Conservation (phyloP, 2,113 vertebrate genomes). For the Orycteropus afer region DNA sequence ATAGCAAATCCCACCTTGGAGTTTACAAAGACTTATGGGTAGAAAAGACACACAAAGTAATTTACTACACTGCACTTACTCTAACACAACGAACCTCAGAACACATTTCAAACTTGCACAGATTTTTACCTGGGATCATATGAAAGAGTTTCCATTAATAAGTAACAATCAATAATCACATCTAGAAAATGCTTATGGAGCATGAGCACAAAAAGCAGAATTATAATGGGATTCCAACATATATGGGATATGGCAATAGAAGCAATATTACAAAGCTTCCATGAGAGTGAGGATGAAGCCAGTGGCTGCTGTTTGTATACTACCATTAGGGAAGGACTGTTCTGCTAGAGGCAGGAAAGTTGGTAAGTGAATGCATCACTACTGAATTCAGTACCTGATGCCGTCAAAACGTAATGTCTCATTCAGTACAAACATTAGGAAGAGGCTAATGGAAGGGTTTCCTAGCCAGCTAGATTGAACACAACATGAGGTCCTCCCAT, state of each 20-base stretch:
- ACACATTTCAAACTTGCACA: conserved; percentile 39
- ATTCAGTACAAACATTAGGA: conserved; percentile 76
- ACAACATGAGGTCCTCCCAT: conserved; percentile 71
- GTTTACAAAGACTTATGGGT: too few species aligned
- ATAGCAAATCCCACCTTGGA: too few species aligned
- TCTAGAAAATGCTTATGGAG: conserved; percentile 58
- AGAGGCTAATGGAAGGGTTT: conserved; percentile 66
- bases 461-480: conserved; percentile 68
- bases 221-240: conserved; percentile 36
- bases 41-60: too few species aligned
- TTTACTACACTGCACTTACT: too few species aligned
- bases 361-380: conserved; percentile 74
- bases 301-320: conserved; percentile 61
- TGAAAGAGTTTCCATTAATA: conserved; percentile 48
- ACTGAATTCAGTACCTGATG: conserved; percentile 70
- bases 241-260: conserved; percentile 31
- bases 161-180: conserved; percentile 63
- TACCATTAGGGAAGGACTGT: conserved; percentile 67
- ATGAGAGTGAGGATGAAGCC: conserved; percentile 54
- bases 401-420: conserved; percentile 75
- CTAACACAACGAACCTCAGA: conserved; percentile 41
- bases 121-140: conserved; percentile 50
- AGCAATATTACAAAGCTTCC: conserved; percentile 34
- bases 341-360: conserved; percentile 71
- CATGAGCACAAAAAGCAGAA: conserved; percentile 26